phyloP scores from a whole-genome alignment of 2,113 vertebrate genomes.

The Thryonomys swinderianus region DNA sequence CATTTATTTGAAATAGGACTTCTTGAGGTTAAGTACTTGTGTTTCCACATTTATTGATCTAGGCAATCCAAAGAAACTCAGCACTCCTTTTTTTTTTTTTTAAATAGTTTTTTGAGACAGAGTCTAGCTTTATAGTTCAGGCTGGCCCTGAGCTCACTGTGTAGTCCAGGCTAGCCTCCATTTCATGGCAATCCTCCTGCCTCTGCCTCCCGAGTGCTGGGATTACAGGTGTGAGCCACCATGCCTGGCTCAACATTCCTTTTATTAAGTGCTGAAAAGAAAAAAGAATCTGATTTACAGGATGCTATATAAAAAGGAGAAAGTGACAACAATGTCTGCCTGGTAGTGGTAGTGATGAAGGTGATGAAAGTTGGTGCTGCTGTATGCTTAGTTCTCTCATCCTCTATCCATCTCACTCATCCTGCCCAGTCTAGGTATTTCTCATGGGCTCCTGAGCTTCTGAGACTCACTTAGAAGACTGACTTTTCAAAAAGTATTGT shows the following conservation, averaged over 20 bases:
- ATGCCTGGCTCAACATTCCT: not conserved
- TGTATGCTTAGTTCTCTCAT: not conserved
- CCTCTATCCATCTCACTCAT: not conserved
- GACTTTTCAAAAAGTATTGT: slow-evolving; percentile 1
- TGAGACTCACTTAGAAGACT: not conserved
- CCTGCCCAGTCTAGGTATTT: not conserved
- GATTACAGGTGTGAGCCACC: no score
- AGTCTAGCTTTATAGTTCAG: no score
- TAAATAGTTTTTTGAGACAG: no score
- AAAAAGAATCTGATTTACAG: not conserved
- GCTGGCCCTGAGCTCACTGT: no score
- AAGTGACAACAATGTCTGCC: not conserved
- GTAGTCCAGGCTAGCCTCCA: no score
- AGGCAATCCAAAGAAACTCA: not conserved
- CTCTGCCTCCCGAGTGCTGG: no score
- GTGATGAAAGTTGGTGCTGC: not conserved
- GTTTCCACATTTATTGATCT: not conserved
- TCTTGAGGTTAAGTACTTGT: not conserved
- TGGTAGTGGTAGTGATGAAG: not conserved
- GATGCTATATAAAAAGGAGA: not conserved
- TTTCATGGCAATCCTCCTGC: no score
- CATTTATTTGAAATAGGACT: not conserved
- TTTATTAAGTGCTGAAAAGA: not conserved
- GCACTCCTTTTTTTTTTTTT: no score
- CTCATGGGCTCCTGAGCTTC: not conserved